Conservation (phyloP, 2,888 invertebrate species). For the Drosophila anceps region DNA sequence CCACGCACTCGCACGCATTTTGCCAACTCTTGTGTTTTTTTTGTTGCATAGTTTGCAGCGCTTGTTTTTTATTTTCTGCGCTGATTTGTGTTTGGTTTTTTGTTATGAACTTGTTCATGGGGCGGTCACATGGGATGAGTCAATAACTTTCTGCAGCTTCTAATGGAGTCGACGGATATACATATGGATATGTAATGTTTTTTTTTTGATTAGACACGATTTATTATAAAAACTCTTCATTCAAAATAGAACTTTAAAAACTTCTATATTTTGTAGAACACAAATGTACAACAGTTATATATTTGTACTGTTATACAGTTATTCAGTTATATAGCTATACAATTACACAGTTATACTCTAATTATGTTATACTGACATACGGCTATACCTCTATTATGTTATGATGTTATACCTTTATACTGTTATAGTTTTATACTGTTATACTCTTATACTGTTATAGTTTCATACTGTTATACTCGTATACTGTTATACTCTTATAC, state of each 20-base stretch:
- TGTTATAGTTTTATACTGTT: no score
- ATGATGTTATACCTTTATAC: neutral
- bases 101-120: conserved; percentile 23
- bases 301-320: neutral
- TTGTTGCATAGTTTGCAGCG: conserved; percentile 48
- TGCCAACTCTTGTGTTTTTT: conserved; percentile 10
- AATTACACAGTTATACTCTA: neutral
- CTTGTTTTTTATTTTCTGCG: conserved; percentile 33
- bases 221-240: no score
- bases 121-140: conserved; percentile 24
- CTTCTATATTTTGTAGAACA: neutral
- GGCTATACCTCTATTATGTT: neutral
- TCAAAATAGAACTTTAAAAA: no score
- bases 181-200: neutral
- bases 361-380: neutral
- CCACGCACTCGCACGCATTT: conserved; percentile 12
- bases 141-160: conserved; percentile 38
- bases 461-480: neutral
- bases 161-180: neutral
- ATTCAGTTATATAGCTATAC: neutral
- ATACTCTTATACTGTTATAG: neutral
- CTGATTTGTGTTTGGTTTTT: conserved; percentile 50
- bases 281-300: neutral
- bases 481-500: neutral
- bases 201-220: no score